Base-by-base conservation (phyloP, 2,888 invertebrate genomes). In the Ophraella communa region DNA sequence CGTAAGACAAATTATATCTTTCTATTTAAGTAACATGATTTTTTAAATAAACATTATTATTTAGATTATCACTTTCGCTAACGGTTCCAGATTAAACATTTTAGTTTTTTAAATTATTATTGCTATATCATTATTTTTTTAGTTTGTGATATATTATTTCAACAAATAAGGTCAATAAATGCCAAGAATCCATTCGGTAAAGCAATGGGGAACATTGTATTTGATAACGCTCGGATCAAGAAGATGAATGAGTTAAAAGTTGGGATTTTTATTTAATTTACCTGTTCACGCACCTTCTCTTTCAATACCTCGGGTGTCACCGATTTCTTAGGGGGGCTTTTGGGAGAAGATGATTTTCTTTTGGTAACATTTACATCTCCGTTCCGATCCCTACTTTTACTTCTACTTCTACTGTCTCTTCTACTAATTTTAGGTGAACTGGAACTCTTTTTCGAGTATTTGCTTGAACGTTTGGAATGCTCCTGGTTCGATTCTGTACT, bases 361-460 rank as follows among this genome's bases (percentile, higher is more conserved):
- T 59, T 69, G 8, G 49, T 45, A 45, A 42, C 49, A 62, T 67
- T 53, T 52, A 42, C 58, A 45, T 64, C 62, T n/a, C 27, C 23
- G 27, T 59, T 71, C 39, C 53, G 54, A 35, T 65, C 69, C 18
- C 64, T 47, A 18, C 60, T 62, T 10, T 33, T 33, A 44, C 56
- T 59, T 30, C 52, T 66, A 11, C 51, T 33, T 23, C 54, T 66
- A 11, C 51, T 33, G 17, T 51, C 24, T 5, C 7, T 30, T 20
- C 53, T 65, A 7, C 11, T 30, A 17, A 21, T 14, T n/a, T 53
- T 53, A 70, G 3, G 78, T 76, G n/a, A 73, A 57, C 18, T 76
- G 70, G 62, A 73, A 68, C 58, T 70, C 52, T 64, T 67, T 59
- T 55, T 33, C 10, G 76, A 78, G 20, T 75, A 76, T 10, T 64